phyloP scores from a whole-genome alignment of 2,888 invertebrate genomes.

The Callosobruchus maculatus region DNA sequence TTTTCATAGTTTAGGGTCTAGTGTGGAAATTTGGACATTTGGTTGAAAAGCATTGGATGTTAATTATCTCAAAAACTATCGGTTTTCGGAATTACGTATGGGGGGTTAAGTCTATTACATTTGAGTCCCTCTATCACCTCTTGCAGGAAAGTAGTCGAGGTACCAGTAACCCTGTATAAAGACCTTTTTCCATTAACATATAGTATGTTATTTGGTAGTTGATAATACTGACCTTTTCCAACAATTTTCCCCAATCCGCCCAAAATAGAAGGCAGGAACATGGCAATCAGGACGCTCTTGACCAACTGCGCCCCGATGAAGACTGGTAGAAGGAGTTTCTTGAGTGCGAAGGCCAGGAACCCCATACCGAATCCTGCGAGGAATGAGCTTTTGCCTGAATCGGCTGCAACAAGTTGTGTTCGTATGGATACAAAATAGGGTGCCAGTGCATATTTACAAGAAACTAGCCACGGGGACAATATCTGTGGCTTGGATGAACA shows the following conservation, averaged over 20 bases:
- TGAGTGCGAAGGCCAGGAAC: slow-evolving; percentile 73
- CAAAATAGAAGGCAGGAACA: slow-evolving; percentile 80
- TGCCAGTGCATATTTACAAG: not conserved
- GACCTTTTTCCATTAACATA: no score
- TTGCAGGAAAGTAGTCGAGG: no score
- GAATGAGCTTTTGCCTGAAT: slow-evolving; percentile 57
- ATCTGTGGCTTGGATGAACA: no score
- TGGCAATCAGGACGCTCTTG: slow-evolving; percentile 76
- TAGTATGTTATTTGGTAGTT: no score
- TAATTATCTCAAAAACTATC: no score
- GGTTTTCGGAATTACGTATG: no score
- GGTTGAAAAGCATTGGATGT: no score
- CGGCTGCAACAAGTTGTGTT: slow-evolving; percentile 5
- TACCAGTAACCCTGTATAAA: no score
- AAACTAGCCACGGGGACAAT: not conserved
- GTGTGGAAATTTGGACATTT: no score
- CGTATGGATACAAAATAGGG: not conserved
- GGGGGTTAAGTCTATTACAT: no score
- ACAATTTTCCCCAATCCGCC: slow-evolving; percentile 80
- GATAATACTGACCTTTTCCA: slow-evolving; percentile 61
- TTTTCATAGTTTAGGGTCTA: no score
- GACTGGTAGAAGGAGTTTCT: slow-evolving; percentile 78
- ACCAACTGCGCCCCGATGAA: slow-evolving; percentile 78
- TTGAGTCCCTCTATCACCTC: no score
- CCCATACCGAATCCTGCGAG: slow-evolving; percentile 63